These are phyloP conservation scores for Melinaea marsaeus DNA, from an alignment of 2,888 invertebrate genomes.

Conservation along the genomic window DNA sequence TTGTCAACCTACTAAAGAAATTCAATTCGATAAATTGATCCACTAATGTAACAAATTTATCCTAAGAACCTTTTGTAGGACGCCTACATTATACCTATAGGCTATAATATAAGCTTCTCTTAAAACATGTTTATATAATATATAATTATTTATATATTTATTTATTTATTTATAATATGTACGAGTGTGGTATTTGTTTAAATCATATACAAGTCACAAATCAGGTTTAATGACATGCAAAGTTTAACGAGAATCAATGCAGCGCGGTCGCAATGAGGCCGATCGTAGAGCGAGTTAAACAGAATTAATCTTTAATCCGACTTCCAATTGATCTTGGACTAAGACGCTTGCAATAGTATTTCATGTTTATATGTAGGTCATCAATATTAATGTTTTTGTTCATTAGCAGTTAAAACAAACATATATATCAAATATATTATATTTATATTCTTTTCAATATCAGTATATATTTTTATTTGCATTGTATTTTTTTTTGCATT, in stretches of 20 bases:
- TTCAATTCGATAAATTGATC: no score
- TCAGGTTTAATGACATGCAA: conserved; percentile 6
- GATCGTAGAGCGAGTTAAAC: conserved; percentile 37
- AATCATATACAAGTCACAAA: no score
- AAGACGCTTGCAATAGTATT: background rate
- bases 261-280: conserved; percentile 28
- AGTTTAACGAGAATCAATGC: conserved; percentile 38
- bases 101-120: no score
- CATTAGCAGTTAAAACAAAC: background rate
- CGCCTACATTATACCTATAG: no score
- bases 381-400: background rate
- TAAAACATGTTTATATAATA: no score
- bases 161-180: no score
- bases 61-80: no score
- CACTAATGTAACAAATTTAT: no score
- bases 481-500: no score
- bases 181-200: no score
- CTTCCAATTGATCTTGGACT: conserved; percentile 46
- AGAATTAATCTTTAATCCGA: conserved; percentile 57
- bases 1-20: no score
- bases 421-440: background rate
- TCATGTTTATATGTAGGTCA: background rate
- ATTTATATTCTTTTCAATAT: background rate
- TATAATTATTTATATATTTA: no score
- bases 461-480: background rate